Conservation (phyloP, 2,888 invertebrate species). For the Pheosia gnoma region DNA sequence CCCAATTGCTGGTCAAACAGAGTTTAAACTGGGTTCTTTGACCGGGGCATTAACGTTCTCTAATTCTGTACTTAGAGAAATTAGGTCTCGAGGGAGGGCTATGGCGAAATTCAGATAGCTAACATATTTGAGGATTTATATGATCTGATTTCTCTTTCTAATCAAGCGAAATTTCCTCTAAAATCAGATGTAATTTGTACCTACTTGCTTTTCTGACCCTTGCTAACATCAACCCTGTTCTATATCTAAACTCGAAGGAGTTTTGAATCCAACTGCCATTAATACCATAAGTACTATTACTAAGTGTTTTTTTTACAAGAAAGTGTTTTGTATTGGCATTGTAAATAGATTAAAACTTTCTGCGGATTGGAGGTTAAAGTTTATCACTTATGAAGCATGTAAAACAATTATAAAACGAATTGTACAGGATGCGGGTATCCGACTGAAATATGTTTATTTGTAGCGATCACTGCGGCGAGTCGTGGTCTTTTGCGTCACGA, state of each 20-base stretch:
- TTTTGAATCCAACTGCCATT: no score
- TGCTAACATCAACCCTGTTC: background rate
- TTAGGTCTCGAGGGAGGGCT: background rate
- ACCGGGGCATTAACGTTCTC: background rate
- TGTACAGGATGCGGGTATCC: constrained; percentile 16
- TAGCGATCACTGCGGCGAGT: constrained; percentile 39
- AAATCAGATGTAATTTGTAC: no score
- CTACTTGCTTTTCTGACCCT: background rate
- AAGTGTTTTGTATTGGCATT: no score
- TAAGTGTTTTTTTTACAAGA: no score
- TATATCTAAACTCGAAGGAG: background rate
- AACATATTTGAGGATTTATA: no score
- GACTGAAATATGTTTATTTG: constrained; percentile 40
- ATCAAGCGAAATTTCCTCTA: no score
- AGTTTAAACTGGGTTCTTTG: background rate
- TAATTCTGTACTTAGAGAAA: background rate
- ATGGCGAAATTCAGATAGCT: background rate
- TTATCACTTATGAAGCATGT: background rate
- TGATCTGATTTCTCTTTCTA: no score
- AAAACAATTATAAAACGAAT: constrained; percentile 1
- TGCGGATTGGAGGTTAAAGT: background rate
- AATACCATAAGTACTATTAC: no score
- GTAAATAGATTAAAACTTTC: no score
- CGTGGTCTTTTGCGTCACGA: constrained; percentile 62
- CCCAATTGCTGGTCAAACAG: background rate